Evolutionary conservation across 2,888 invertebrate genomes (phyloP).

Genomic region (Rotaria macrura): DNA sequence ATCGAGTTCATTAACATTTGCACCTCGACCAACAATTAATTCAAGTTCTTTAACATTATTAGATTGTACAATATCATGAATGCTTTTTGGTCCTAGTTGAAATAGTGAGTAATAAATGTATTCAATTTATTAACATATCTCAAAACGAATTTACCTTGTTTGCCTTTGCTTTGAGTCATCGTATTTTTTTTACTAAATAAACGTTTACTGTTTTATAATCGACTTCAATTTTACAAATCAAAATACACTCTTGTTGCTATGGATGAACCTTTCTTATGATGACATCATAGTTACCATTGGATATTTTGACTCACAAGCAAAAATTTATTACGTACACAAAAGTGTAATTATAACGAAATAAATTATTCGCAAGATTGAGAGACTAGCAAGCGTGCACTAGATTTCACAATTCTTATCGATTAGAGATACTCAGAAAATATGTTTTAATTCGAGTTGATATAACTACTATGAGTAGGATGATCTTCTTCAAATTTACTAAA

Average conservation of each 20-base stretch:
- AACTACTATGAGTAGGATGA: no score
- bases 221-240: neutral
- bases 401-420: no score
- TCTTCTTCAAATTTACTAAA: no score
- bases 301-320: neutral
- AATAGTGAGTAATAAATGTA: no score
- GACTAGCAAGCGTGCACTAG: no score
- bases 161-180: neutral
- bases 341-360: no score
- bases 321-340: no score
- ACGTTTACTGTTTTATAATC: neutral
- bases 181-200: neutral
- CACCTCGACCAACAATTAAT: constrained; percentile 48
- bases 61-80: constrained; percentile 39
- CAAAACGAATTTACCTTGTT: neutral
- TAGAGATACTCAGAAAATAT: no score
- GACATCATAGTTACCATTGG: neutral
- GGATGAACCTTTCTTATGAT: neutral
- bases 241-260: neutral
- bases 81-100: constrained; percentile 28
- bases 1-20: constrained; percentile 49
- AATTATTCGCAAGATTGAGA: no score
- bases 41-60: constrained; percentile 46
- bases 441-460: no score
- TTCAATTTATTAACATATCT: neutral